Base-by-base conservation (phyloP, 2,113 vertebrate genomes). In the Centropristis striata region DNA sequence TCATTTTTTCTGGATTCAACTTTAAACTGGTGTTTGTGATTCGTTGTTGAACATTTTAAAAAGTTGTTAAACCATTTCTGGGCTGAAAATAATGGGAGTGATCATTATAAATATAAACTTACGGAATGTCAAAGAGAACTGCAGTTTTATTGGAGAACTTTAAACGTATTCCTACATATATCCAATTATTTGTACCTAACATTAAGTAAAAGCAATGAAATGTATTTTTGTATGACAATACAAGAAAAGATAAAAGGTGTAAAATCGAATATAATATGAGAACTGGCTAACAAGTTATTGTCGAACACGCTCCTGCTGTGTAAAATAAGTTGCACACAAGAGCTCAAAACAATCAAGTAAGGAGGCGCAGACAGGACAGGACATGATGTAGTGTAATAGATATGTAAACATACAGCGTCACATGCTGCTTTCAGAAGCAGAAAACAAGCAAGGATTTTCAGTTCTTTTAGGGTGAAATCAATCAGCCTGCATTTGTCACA, bases 351-450 rank as follows among this genome's bases (percentile, higher is more conserved):
- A 54, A 36, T 25, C 14, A 3, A 53, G 64, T 41, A 15, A 71
- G 42, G 23, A 68, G 72, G 13, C 21, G 39, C 1, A 21, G 47
- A 55, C 78, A 42, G 46, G 49, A 71, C 27, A 28, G n/a, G 60
- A 78, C 71, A 73, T 32, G 71, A 14, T 36, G 32, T 18, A 32
- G 32, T 13, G 18, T 32, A 57, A 73, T 61, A 64, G 51, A 50
- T 44, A 50, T 12, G 61, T 61, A 80, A 66, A 69, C 57, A 64
- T 9, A 10, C 18, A 41, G 47, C 10, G 0, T 47, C 67, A 41
- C 37, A 3, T 16, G 57, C 14, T 12, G 9, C 8, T 16, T 44
- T 60, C 49, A 65, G 4, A 0, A 47, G 18, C 42, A 28, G 32
- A 18, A 36, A 27, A 41, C 21, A 73, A 61, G 2, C 28, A 25